phyloP scores from a whole-genome alignment of 2,113 vertebrate genomes.

The Phaethon lepturus region DNA sequence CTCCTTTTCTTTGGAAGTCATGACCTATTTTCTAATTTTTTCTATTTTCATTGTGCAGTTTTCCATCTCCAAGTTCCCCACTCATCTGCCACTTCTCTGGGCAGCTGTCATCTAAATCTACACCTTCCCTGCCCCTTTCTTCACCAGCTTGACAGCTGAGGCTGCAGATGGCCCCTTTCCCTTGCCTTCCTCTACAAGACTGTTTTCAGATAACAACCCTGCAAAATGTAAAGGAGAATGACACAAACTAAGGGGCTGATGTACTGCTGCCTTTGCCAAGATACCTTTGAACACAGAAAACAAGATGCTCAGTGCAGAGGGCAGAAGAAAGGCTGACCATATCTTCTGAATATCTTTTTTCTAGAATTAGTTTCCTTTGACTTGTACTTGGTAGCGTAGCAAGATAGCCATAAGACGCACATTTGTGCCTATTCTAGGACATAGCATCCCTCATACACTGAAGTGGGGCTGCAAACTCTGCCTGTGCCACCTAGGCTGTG shows the following conservation, averaged over 20 bases:
- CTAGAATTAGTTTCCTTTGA: not conserved
- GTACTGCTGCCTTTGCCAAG: not conserved
- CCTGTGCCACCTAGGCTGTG: not conserved
- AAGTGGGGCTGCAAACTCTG: not conserved
- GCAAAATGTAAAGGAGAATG: not conserved
- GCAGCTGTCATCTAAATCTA: conserved; percentile 4
- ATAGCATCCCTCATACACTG: not conserved
- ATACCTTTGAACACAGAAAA: not conserved
- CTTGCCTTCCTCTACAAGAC: not conserved
- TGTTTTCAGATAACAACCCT: not conserved
- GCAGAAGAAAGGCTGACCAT: not conserved
- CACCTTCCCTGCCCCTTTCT: not conserved
- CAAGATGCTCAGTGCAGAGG: not conserved
- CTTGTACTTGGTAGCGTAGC: not conserved
- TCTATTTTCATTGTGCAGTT: not conserved
- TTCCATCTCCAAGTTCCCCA: not conserved
- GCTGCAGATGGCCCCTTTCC: not conserved
- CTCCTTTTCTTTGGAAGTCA: not conserved
- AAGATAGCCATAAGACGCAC: not conserved
- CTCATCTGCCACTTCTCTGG: not conserved
- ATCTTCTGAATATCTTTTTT: not conserved
- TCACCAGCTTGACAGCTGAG: not conserved
- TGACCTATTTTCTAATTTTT: not conserved
- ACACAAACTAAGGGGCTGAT: not conserved
- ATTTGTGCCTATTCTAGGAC: not conserved